Evolutionary conservation across 2,888 invertebrate species (phyloP).

Genomic region (Petrolisthes cinctipes): DNA sequence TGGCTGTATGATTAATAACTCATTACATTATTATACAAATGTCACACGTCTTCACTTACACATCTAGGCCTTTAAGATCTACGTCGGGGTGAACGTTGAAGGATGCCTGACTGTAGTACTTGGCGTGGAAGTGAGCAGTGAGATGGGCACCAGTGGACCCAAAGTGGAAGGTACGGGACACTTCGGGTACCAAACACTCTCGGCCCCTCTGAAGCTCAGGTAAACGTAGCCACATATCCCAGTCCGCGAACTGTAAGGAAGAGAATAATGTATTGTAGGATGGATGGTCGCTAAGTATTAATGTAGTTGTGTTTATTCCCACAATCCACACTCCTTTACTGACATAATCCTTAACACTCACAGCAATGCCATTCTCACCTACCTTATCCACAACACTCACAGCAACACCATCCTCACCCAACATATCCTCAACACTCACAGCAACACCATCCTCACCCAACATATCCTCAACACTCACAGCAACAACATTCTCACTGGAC

Average conservation of each 20-base stretch:
- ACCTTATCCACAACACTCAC: too few relatives aligned
- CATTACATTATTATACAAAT: too few relatives aligned
- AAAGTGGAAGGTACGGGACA: slow-evolving; percentile 61
- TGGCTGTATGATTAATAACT: too few relatives aligned
- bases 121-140: slow-evolving; percentile 50
- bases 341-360: too few relatives aligned
- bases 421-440: too few relatives aligned
- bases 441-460: too few relatives aligned
- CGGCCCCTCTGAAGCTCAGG: slow-evolving; percentile 39
- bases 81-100: slow-evolving; percentile 35
- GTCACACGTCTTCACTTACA: slow-evolving; percentile 20
- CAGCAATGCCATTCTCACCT: not conserved
- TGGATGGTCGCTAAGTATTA: not conserved
- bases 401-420: too few relatives aligned
- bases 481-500: too few relatives aligned
- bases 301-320: not conserved
- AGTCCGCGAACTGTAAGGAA: slow-evolving; percentile 47
- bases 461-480: too few relatives aligned
- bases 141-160: slow-evolving; percentile 58
- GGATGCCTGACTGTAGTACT: slow-evolving; percentile 39
- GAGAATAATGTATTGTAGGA: not conserved
- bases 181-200: slow-evolving; percentile 61
- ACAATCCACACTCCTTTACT: not conserved
- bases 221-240: slow-evolving; percentile 64
- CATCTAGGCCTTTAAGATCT: slow-evolving; percentile 32